phyloP scores from a whole-genome alignment of 2,797 vertebrate genomes.

The Sorex maritimensis region DNA sequence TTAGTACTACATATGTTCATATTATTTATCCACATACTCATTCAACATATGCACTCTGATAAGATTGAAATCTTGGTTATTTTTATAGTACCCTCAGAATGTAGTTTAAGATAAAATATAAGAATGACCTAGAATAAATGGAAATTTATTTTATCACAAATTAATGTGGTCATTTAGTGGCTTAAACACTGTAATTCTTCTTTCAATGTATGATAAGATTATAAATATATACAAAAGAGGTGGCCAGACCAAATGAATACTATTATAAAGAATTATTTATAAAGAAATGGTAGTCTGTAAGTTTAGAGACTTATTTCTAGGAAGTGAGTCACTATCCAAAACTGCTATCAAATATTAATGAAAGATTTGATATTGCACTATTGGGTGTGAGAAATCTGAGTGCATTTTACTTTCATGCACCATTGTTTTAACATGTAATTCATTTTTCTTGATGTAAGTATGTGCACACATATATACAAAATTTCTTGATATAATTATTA shows the following conservation, averaged over 20 bases:
- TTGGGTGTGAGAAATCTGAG: neutral
- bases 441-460: neutral
- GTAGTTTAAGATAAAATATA: neutral
- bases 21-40: neutral
- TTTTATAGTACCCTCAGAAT: neutral
- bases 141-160: neutral
- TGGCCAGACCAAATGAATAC: neutral
- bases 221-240: neutral
- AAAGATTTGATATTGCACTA: neutral
- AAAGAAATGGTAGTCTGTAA: constrained; percentile 15
- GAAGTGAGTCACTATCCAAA: neutral
- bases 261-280: neutral
- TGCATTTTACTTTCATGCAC: neutral
- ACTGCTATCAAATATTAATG: neutral
- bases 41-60: neutral
- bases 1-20: neutral
- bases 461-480: too few species aligned
- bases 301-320: neutral
- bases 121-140: neutral
- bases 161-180: neutral
- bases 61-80: neutral
- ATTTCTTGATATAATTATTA: too few species aligned
- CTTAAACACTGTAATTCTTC: neutral
- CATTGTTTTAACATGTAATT: neutral
- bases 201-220: neutral